These are phyloP conservation scores for Pangasius krempfi DNA, from an alignment of 2,797 vertebrate genomes.

Conservation along the genomic window DNA sequence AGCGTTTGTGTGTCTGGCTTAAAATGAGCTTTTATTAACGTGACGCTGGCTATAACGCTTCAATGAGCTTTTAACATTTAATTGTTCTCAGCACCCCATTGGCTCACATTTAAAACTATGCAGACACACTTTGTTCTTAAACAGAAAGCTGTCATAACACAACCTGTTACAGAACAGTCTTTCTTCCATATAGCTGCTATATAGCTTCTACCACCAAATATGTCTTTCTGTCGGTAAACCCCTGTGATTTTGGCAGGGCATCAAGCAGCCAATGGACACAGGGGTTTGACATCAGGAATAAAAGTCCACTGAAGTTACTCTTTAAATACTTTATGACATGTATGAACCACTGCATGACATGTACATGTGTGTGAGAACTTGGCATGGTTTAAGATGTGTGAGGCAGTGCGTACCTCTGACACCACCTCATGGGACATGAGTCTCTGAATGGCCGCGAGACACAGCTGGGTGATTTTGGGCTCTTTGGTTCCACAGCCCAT, in stretches of 20 bases:
- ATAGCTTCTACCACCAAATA: background rate
- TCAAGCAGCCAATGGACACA: background rate
- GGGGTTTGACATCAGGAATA: background rate
- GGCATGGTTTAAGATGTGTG: background rate
- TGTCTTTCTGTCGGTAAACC: background rate
- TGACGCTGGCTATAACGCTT: too few relatives aligned
- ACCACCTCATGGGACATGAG: constrained; percentile 99
- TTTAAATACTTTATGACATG: background rate
- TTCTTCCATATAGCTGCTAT: background rate
- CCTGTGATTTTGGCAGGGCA: background rate
- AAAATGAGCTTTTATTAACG: background rate
- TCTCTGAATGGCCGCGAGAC: constrained; percentile 95
- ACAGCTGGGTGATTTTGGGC: constrained; percentile 97
- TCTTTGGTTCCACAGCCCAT: constrained; percentile 99
- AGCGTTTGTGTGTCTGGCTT: background rate
- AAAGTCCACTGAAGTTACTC: background rate
- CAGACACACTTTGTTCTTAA: background rate
- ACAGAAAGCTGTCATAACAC: background rate
- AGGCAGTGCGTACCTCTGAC: constrained; percentile 85
- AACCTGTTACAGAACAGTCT: background rate
- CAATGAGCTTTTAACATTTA: too few relatives aligned
- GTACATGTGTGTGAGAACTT: background rate
- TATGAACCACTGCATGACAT: background rate
- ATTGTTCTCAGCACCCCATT: too few relatives aligned
- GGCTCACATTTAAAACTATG: too few relatives aligned